Conservation (phyloP, 2,113 vertebrate species). For the Formicarius rufipectus region DNA sequence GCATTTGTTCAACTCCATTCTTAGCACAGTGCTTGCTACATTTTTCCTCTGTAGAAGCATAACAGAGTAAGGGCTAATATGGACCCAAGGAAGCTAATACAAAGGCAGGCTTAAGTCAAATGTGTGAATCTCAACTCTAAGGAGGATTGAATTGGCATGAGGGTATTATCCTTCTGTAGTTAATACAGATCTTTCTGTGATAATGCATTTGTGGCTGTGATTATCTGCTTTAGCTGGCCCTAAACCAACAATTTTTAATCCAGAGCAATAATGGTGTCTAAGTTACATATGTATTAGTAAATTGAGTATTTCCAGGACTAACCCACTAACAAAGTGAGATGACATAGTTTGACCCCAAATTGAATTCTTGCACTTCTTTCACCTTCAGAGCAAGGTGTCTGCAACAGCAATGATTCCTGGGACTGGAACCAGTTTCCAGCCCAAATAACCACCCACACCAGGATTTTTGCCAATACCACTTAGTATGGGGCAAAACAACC, state of each 20-base stretch:
- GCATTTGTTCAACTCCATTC: conserved; percentile 30
- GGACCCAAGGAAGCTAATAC: neutral
- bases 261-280: neutral
- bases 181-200: neutral
- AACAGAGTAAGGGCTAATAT: neutral
- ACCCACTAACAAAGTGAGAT: neutral
- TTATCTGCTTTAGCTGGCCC: neutral
- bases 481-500: neutral
- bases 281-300: neutral
- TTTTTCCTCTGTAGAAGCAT: neutral
- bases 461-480: neutral
- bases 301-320: accelerated
- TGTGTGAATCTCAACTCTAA: neutral
- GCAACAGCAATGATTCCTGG: neutral
- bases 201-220: neutral
- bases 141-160: neutral
- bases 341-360: neutral
- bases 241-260: neutral
- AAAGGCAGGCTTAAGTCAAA: neutral
- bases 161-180: neutral
- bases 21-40: conserved; percentile 2
- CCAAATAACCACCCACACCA: neutral
- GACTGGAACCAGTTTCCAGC: neutral
- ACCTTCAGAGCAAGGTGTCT: neutral
- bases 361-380: neutral